Evolutionary conservation across 2,888 invertebrate genomes (phyloP), one percentile per base, ranked within the genome.

Genomic region (Athalia circularis): DNA sequence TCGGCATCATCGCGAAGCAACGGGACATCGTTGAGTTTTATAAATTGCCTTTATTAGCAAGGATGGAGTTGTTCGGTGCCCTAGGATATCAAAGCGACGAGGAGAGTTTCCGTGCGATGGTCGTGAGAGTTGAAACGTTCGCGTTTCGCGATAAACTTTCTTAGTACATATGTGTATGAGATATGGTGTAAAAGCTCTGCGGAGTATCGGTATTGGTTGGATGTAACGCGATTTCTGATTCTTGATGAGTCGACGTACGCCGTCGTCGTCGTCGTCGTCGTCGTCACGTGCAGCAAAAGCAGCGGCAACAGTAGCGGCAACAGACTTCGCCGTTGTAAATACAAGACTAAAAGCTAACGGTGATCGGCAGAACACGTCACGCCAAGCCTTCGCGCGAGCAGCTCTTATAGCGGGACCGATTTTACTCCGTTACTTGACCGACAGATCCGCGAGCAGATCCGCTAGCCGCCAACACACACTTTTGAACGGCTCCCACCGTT

Each of bases 361-460:
- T 89, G 85, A 85, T 83, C 87, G 87, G 88, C 87, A 89, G 64
- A 89, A 87, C 87, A 87, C 89, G 89, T 88, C 87, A 88, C 88
- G 75, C 75, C 75, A 75, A 52, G 75, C 75, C 62, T 75, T 75
- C 75, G 88, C 85, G 85, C 85, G 84, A 29, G 29, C 29, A 29
- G 29, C 29, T 29, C 78, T 86, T 84, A 85, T 90, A 90, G 90
- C 90, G 90, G 90, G 89, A 90, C 89, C 86, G 83, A 83, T 80
- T 83, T 84, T 86, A 85, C 87, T 85, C 90, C 90, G 90, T 90
- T 90, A 90, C 86, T 90, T 89, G 90, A 89, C 90, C 90, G 90
- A 90, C 88, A 90, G 90, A 90, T 89, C 89, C 90, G 90, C 89
- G 89, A 89, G 87, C 88, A 90, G 90, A 90, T 89, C 89, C 90